phyloP scores from a whole-genome alignment of 2,113 vertebrate genomes.

The Microtus ochrogaster region DNA sequence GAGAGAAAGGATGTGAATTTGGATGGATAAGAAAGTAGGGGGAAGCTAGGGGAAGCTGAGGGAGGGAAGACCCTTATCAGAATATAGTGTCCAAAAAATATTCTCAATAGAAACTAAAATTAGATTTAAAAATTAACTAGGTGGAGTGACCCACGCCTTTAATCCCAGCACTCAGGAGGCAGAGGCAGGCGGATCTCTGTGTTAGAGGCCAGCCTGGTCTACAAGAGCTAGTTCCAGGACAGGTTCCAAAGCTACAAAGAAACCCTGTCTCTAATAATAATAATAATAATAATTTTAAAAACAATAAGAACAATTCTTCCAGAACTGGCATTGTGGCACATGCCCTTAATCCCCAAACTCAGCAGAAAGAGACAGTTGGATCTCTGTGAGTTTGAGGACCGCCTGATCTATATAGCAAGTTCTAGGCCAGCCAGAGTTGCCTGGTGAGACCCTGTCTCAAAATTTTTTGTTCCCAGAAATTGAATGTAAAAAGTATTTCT shows the following conservation, averaged over 20 bases:
- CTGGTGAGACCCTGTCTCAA: neutral
- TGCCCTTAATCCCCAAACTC: neutral
- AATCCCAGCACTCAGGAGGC: too few species aligned
- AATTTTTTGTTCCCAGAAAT: neutral
- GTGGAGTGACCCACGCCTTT: fast-evolving
- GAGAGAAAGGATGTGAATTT: neutral
- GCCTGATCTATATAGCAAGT: neutral
- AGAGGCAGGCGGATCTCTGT: too few species aligned
- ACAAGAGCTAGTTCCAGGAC: too few species aligned
- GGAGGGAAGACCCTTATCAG: neutral
- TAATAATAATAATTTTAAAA: neutral
- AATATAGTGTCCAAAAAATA: neutral
- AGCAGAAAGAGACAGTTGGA: neutral
- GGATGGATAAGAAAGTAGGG: neutral
- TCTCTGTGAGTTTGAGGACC: neutral
- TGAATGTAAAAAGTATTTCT: neutral
- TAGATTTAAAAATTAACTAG: neutral
- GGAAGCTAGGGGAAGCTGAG: neutral
- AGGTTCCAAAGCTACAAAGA: too few species aligned
- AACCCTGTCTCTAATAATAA: too few species aligned
- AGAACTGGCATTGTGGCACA: neutral
- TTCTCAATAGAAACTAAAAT: neutral
- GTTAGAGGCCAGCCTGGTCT: too few species aligned
- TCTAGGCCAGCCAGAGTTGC: neutral
- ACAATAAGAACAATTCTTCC: neutral